Percentiles rank a stretch among this genome's conserved stretches.
Evolutionary conservation across 2,797 vertebrate species (phyloP).

Genomic region (Crypturellus tataupa): DNA sequence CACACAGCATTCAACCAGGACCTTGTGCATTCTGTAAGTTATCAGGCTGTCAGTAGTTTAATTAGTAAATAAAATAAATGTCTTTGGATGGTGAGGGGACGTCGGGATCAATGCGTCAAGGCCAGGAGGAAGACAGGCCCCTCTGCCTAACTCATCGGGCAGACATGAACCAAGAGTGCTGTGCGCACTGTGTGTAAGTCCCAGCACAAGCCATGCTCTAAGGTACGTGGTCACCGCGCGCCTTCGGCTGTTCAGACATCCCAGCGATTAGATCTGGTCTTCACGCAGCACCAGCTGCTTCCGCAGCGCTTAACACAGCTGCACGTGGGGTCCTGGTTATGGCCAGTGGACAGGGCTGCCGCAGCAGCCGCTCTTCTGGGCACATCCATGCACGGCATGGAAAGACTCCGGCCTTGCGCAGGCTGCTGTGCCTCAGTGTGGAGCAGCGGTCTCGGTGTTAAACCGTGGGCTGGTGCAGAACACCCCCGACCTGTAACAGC

Average conservation of each 20-base stretch:
- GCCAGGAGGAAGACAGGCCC: not conserved
- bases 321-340: not conserved
- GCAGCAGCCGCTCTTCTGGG: not conserved
- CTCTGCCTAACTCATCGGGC: not conserved
- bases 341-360: not conserved
- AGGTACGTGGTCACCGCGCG: not conserved
- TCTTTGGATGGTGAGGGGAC: too few relatives aligned
- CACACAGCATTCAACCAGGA: not conserved
- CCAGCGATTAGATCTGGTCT: not conserved
- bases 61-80: not conserved
- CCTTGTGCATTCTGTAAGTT: not conserved
- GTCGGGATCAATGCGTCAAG: not conserved
- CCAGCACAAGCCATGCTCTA: not conserved
- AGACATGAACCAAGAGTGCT: not conserved
- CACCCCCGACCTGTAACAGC: not conserved
- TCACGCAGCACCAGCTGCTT: not conserved
- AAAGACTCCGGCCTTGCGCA: not conserved
- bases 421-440: not conserved
- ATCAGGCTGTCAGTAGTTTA: not conserved
- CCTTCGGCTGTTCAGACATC: not conserved
- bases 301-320: not conserved
- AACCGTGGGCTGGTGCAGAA: not conserved
- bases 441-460: not conserved
- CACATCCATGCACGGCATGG: fast-evolving
- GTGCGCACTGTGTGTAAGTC: not conserved